Percentiles rank a stretch among this genome's conserved stretches.
Conservation (phyloP, 2,888 invertebrate genomes). For the Dexiosoma caninum region DNA sequence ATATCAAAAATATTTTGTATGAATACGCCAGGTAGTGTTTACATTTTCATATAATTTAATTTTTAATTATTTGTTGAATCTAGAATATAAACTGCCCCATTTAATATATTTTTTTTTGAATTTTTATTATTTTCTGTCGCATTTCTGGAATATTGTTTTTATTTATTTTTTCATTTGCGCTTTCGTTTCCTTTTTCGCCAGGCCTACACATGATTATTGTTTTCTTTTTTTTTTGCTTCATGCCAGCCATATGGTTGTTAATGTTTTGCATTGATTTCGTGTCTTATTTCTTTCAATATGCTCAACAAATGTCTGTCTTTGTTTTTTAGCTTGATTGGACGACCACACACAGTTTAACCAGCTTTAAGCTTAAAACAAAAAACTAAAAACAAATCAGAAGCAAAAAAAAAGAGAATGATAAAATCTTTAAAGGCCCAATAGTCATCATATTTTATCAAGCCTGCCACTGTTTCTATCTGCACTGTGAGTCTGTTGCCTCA, state of each 20-base stretch:
- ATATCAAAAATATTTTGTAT: too few relatives aligned
- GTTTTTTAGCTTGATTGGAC: conserved; percentile 39
- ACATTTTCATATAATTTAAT: too few relatives aligned
- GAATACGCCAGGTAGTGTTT: too few relatives aligned
- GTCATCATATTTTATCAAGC: conserved; percentile 44
- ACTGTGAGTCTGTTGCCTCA: background rate
- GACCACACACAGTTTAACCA: conserved; percentile 58
- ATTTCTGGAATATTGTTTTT: background rate
- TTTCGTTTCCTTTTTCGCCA: background rate
- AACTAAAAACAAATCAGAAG: background rate
- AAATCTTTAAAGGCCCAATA: conserved; percentile 39
- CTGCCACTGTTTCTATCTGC: background rate
- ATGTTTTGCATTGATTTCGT: conserved; percentile 15
- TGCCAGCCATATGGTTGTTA: background rate
- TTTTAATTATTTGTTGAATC: too few relatives aligned
- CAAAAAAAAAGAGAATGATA: conserved; percentile 15
- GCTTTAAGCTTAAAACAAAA: conserved; percentile 15
- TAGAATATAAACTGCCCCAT: too few relatives aligned
- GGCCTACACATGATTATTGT: conserved; percentile 32
- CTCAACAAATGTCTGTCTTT: conserved; percentile 14
- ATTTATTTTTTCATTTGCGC: background rate
- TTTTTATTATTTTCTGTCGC: conserved; percentile 6
- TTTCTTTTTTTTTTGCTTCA: too few relatives aligned
- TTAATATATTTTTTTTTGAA: too few relatives aligned
- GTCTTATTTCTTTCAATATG: background rate